Evolutionary conservation across 2,888 invertebrate species (phyloP).

Genomic region (Scelioninae gen. 2): DNA sequence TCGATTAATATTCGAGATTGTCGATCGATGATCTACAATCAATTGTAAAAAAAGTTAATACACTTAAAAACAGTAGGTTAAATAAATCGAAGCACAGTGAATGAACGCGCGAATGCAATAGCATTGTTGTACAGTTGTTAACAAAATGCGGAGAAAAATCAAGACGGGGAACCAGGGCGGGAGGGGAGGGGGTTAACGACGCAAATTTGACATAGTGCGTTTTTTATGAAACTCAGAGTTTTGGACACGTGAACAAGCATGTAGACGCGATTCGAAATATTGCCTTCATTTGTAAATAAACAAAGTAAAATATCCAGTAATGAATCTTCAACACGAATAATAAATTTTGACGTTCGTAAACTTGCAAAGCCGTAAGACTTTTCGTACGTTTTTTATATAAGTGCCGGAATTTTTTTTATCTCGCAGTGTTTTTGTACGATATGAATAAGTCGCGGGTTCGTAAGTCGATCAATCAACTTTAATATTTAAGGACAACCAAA

Average conservation of each 20-base stretch:
- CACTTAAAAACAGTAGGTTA: slow-evolving; percentile 41
- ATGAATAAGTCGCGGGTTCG: slow-evolving; percentile 53
- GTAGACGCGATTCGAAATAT: slow-evolving; percentile 70
- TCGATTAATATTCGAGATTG: slow-evolving; percentile 50
- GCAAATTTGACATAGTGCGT: slow-evolving; percentile 63
- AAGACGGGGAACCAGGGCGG: background rate
- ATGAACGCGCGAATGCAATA: slow-evolving; percentile 50
- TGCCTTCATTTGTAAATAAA: slow-evolving; percentile 75
- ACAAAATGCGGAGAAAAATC: slow-evolving; percentile 25
- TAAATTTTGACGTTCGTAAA: slow-evolving; percentile 59
- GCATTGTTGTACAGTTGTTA: slow-evolving; percentile 46
- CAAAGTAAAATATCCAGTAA: slow-evolving; percentile 70
- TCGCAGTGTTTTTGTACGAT: slow-evolving; percentile 67
- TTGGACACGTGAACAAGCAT: slow-evolving; percentile 64
- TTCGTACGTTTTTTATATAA: slow-evolving; percentile 67
- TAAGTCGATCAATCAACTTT: slow-evolving; percentile 56
- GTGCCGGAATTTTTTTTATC: slow-evolving; percentile 65
- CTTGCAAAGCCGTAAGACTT: slow-evolving; percentile 57
- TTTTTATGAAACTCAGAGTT: slow-evolving; percentile 65
- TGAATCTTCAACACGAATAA: slow-evolving; percentile 62
- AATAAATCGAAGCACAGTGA: slow-evolving; percentile 56
- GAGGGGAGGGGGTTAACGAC: slow-evolving; percentile 45
- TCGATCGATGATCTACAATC: slow-evolving; percentile 65
- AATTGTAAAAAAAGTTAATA: slow-evolving; percentile 58
- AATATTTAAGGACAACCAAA: slow-evolving; percentile 50